A percentile compares a stretch with the other conserved stretches of the same genome.
Conservation (phyloP, 2,113 vertebrate genomes). For the Brachyistius frenatus region DNA sequence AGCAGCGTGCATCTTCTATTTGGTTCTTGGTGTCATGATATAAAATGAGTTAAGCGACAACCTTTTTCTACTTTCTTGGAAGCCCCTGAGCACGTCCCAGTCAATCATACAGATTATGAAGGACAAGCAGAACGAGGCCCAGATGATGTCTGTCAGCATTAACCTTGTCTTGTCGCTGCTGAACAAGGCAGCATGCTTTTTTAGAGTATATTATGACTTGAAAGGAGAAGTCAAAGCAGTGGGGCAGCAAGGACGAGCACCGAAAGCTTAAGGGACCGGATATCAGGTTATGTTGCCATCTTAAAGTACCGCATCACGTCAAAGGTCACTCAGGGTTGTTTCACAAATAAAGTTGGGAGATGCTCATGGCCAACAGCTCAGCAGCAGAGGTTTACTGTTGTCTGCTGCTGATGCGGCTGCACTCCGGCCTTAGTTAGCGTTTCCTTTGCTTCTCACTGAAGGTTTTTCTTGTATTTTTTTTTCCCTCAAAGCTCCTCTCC, state of each 20-base stretch:
- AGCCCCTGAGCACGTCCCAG: background rate
- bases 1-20: background rate
- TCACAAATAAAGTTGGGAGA: conserved; percentile 36
- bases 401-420: conserved; percentile 2
- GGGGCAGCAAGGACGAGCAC: conserved; percentile 9
- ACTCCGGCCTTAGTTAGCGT: conserved; percentile 32
- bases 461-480: background rate
- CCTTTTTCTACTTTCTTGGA: background rate
- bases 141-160: conserved; percentile 6
- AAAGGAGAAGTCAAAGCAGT: conserved; percentile 18
- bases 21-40: background rate
- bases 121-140: background rate
- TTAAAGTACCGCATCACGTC: conserved; percentile 26
- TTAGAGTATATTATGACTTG: conserved; percentile 9
- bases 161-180: conserved; percentile 32
- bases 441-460: conserved; percentile 37
- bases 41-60: background rate
- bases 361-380: background rate
- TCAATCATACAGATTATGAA: background rate
- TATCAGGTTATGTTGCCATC: conserved; percentile 49
- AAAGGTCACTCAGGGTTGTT: conserved; percentile 53
- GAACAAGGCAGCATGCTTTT: conserved; percentile 11
- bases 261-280: conserved; percentile 44
- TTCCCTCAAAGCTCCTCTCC: conserved; percentile 36
- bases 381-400: conserved; percentile 25